A percentile compares a stretch with the other conserved stretches of the same genome.
Conservation (phyloP, 2,888 invertebrate genomes). For the Tachina lurida region DNA sequence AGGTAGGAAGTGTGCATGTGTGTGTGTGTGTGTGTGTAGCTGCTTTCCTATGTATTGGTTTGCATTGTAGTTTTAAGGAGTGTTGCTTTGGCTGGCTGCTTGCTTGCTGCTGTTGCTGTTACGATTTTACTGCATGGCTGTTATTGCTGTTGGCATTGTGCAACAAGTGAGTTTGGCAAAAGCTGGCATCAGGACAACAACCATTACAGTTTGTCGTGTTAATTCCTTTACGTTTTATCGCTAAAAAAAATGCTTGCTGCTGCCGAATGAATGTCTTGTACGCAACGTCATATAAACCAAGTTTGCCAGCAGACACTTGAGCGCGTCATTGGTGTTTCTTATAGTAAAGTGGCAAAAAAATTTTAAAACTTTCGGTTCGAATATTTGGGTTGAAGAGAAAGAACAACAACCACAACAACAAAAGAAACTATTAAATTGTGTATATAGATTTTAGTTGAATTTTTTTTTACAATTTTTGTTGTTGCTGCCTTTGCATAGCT, state of each 20-base stretch:
- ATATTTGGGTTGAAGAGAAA: slow-evolving; percentile 57
- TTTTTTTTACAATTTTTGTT: slow-evolving; percentile 11
- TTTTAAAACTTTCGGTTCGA: slow-evolving; percentile 59
- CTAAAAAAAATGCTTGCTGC: slow-evolving; percentile 17
- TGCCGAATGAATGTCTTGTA: slow-evolving; percentile 17
- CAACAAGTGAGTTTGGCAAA: slow-evolving; percentile 84
- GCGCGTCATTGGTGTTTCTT: slow-evolving; percentile 63
- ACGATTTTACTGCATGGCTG: slow-evolving; percentile 54
- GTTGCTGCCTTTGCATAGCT: slow-evolving; percentile 54
- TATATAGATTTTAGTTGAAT: slow-evolving; percentile 44
- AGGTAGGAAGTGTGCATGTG: slow-evolving; percentile 19
- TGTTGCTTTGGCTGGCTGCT: slow-evolving; percentile 19
- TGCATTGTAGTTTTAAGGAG: slow-evolving; percentile 20
- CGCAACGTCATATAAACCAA: slow-evolving; percentile 47
- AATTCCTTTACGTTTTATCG: slow-evolving; percentile 62
- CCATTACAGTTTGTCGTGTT: slow-evolving; percentile 70
- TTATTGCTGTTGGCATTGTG: slow-evolving; percentile 79
- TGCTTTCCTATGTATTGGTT: neutral
- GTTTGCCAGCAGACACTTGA: slow-evolving; percentile 59
- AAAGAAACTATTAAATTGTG: slow-evolving; percentile 30
- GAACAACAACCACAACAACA: slow-evolving; percentile 9
- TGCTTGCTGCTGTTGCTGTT: slow-evolving; percentile 51
- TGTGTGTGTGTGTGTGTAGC: neutral
- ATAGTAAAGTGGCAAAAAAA: slow-evolving; percentile 19
- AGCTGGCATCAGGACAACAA: slow-evolving; percentile 82